These are phyloP conservation scores for Xenentodon cancila DNA, from an alignment of 2,797 vertebrate species.

Conservation along the genomic window DNA sequence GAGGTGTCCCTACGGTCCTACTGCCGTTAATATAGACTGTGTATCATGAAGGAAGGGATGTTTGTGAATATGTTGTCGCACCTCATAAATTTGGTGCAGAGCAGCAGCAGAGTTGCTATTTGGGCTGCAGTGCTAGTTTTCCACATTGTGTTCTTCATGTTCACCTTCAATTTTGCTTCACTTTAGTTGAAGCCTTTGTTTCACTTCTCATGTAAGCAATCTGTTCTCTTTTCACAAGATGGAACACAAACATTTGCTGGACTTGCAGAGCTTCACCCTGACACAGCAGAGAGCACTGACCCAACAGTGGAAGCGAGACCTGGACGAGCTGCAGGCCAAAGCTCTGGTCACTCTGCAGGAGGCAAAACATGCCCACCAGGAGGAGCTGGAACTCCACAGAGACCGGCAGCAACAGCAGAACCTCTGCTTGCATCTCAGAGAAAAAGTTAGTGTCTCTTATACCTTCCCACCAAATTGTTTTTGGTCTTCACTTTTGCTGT, in stretches of 20 bases:
- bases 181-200: neutral
- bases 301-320: slow-evolving; percentile 80
- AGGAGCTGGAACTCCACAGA: slow-evolving; percentile 76
- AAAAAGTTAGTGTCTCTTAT: slow-evolving; percentile 83
- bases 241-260: slow-evolving; percentile 82
- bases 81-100: slow-evolving; percentile 28
- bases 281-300: slow-evolving; percentile 77
- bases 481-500: no score
- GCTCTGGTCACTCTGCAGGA: slow-evolving; percentile 82
- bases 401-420: slow-evolving; percentile 86
- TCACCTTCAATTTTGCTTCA: neutral
- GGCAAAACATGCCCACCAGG: slow-evolving; percentile 81
- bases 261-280: slow-evolving; percentile 75
- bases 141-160: neutral
- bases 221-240: slow-evolving; percentile 73
- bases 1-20: slow-evolving; percentile 36
- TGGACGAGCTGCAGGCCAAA: slow-evolving; percentile 79
- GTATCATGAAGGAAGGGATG: slow-evolving; percentile 17
- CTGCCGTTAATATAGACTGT: slow-evolving; percentile 45
- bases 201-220: neutral
- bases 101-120: neutral
- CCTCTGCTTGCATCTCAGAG: slow-evolving; percentile 86
- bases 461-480: neutral
- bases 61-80: slow-evolving; percentile 33
- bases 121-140: neutral